Evolutionary conservation across 1,140 invertebrate species (phyloP).

Genomic region (Sarcophaga bullata): DNA sequence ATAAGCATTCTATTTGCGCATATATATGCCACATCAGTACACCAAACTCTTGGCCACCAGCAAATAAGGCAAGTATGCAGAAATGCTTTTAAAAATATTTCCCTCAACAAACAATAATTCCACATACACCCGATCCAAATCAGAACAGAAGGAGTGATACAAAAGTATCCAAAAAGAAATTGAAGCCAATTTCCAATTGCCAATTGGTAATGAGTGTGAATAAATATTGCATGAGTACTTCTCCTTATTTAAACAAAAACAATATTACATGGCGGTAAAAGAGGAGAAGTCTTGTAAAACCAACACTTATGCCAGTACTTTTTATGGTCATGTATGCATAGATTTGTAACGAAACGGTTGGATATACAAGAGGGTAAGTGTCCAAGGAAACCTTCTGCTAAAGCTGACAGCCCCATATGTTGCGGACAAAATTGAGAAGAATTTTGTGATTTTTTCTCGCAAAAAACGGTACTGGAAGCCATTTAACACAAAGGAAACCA

Average conservation of each 20-base stretch:
- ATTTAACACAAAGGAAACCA: neutral
- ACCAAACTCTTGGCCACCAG: no score
- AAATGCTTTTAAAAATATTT: no score
- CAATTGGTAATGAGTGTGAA: neutral
- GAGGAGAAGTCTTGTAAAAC: conserved; percentile 2
- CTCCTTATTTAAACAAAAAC: neutral
- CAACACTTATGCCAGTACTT: neutral
- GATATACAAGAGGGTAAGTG: no score
- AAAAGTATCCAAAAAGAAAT: no score
- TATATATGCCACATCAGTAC: no score
- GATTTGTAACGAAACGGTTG: neutral
- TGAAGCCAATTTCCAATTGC: neutral
- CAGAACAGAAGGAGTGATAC: no score
- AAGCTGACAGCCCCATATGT: conserved; percentile 2
- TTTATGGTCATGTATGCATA: conserved; percentile 2
- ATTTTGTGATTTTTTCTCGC: neutral
- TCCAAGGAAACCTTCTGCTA: neutral
- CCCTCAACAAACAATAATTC: no score
- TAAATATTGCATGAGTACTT: neutral
- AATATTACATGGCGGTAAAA: neutral
- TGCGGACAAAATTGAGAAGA: conserved; percentile 42
- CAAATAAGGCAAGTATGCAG: no score
- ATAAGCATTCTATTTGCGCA: no score
- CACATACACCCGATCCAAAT: no score
- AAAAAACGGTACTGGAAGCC: neutral